Base-by-base conservation (phyloP, 2,888 invertebrate species). In the Zeuzera pyrina region DNA sequence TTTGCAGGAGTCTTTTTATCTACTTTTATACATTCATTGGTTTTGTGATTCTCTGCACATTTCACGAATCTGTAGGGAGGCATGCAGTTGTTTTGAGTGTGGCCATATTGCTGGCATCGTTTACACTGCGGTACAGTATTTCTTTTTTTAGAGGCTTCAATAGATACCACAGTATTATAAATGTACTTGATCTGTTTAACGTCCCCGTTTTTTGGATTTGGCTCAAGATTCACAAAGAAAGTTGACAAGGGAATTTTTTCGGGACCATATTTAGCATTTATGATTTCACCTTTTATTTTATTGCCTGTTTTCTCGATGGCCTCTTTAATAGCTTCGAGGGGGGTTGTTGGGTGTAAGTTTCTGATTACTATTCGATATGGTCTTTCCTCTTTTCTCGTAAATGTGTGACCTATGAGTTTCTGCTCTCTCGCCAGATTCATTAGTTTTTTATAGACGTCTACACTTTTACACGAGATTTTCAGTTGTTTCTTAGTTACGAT, bases 211-310 rank as follows among this genome's bases (percentile, higher is more conserved):
- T 34, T 25, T n/a, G 2, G 7, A 4, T 12, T 8, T 1, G 14
- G 34, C 12, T 21, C 30, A 2, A 34, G 3, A 12, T 34, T 34
- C 1, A 34, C 30, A 12, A 30, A 34, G 8, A 26, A 30, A 14
- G 23, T 27, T 2, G 14, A 15, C 2, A 12, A 7, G 1, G 33
- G 33, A 3, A 2, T 29, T 12, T 33, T 33, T 2, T 16, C 21
- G 4, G 25, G 19, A 2, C 25, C 25, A 3, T 16, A 3, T 3
- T 10, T 14, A 3, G 25, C 29, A 24, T 33, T 33, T 3, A 33
- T 25, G 3, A 33, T 33, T 24, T 33, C 33, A 2, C 33, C 33
- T 12, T 14, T 12, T 2, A 33, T 12, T 3, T 10, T 16, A 12
- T 28, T 28, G 2, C 28, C 28, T 3, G 16, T 28, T 15, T 28